Base-by-base conservation (phyloP, 2,113 vertebrate genomes). In the Gallinago paraguaiae region DNA sequence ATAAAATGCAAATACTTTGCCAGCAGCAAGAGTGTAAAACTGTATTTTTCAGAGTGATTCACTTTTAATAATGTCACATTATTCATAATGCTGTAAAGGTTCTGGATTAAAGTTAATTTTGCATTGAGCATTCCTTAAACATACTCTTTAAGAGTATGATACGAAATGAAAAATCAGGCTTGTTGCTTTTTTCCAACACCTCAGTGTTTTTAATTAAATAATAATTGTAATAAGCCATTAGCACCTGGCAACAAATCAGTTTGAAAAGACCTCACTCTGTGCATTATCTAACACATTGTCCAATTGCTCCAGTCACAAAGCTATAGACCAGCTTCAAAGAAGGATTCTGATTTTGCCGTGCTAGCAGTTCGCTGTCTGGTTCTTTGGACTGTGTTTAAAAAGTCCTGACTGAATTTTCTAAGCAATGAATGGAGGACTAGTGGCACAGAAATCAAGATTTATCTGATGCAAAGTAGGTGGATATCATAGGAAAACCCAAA, bases 1-100 rank as follows among this genome's bases (percentile, higher is more conserved):
- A 90, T 48, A 92, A 88, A 82, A 92, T 81, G 51, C 45, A 74
- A 94, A 89, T 87, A 30, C n/a, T 51, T 81, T 86, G 82, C 85
- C 71, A 95, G 54, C 4, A 88, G 90, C 90, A 60, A 67, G 63
- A 80, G 17, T 46, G 25, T 2, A 69, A 85, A 54, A 57, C 18
- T 59, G 6, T 33, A 35, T 63, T 86, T 96, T 88, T 50, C 85
- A 54, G 41, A 35, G 18, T 68, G 46, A 81, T 51, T 86, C 68
- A 78, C 59, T 70, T 94, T 82, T 93, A 94, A 92, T 95, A 82
- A 86, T 16, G 25, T 14, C 85, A 19, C 43, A n/a, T 76, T 89
- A 69, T 91, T 82, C 54, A 64, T 60, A 82, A 87, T 56, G 30
- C 4, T 57, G 27, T 41, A 67, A 83, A 95, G 20, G 50, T 80